These are phyloP conservation scores for Mesoclemmys tuberculata DNA, from an alignment of 2,113 vertebrate genomes.

Conservation along the genomic window DNA sequence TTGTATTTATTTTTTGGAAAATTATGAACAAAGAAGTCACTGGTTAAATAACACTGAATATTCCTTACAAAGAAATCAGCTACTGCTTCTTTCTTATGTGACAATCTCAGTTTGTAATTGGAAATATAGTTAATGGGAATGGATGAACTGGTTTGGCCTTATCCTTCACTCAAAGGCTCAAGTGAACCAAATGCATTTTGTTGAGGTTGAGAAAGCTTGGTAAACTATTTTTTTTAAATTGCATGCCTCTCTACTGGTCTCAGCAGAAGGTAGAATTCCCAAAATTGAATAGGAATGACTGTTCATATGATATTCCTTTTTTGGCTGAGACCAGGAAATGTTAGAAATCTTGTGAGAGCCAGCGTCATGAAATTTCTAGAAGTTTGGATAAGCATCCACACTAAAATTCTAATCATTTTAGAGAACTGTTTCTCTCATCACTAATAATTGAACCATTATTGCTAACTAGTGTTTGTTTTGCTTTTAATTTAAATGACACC, in stretches of 20 bases:
- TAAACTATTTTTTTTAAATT: neutral
- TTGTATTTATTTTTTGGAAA: neutral
- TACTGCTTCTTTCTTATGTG: neutral
- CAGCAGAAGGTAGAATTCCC: neutral
- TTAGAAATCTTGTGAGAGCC: neutral
- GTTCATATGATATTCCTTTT: neutral
- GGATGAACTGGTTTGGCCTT: neutral
- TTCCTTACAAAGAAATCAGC: neutral
- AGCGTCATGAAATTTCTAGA: neutral
- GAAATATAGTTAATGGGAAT: neutral
- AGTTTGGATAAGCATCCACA: neutral
- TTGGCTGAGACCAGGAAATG: neutral
- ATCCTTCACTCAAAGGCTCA: neutral
- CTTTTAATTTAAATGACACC: neutral
- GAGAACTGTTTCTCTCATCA: accelerated
- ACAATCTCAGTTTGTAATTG: neutral
- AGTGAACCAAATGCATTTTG: neutral
- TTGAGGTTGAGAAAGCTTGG: neutral
- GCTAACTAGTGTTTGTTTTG: neutral
- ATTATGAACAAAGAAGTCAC: neutral
- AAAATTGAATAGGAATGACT: neutral
- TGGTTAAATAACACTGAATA: neutral
- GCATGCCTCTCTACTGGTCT: neutral
- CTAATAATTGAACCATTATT: neutral
- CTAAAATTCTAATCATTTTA: neutral